Base-by-base conservation (phyloP, 2,797 vertebrate genomes). In the Apogon hyalosoma region DNA sequence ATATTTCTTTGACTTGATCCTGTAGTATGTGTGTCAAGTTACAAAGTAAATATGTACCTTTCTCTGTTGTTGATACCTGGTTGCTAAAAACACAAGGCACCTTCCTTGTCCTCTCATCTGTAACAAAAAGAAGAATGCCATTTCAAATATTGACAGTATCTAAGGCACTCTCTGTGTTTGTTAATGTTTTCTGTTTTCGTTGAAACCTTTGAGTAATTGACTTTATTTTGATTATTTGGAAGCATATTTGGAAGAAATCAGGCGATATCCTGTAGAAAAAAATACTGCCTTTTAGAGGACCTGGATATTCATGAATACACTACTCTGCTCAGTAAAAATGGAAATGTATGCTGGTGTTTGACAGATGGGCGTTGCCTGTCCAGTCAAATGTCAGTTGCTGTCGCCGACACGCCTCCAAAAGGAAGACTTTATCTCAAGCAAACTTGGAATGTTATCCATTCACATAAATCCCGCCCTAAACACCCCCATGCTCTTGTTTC, bases 321-420 rank as follows among this genome's bases (percentile, higher is more conserved):
- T 36, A 9, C 10, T 36, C 33, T 36, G 33, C 9, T 36, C 33
- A 36, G 7, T 10, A 36, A 36, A 36, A 36, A 36, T 2, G 33
- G 33, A 36, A 36, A 36, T 36, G 33, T 54, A 68, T 55, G 43
- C 43, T 16, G 76, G 1, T 56, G 64, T 87, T 63, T 89, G 81
- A 88, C 83, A 79, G 87, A 92, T 93, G 91, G 91, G 92, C 87
- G 93, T 92, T 80, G 90, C 87, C 92, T 82, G 64, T 78, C 70
- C 86, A 87, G 83, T 89, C 86, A 85, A 79, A 86, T 79, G 77
- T 84, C 76, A 75, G 71, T 52, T 38, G 85, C 78, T 78, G 59
- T 75, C 55, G 10, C 59, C 2, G 80, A 83, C 87, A 86, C 90
- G 88, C 93, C 92, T 88, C 80, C 77, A 56, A 61, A 18, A 65